Evolutionary conservation across 2,797 vertebrate genomes (phyloP), one percentile per base, ranked within the genome.

Genomic region (Epinephelus malabaricus): DNA sequence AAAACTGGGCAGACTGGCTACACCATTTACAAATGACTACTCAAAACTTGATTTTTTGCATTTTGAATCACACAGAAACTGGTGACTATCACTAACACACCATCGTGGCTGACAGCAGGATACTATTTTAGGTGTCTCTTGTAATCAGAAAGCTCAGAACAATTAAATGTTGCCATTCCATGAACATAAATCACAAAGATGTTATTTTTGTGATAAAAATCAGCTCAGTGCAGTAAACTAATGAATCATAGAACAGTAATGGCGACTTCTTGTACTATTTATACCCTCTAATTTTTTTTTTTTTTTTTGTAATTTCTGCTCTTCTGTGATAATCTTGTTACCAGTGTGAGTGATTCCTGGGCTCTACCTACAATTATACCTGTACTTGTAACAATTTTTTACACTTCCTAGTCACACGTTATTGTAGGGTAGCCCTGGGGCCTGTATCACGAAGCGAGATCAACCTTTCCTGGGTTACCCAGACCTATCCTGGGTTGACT

Each of bases 231-330:
- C 62, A 67, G 34, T 68, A 56, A 59, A 63, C 51, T 19, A 65
- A 56, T 50, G 2, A 74, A 46, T 76, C 40, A 81, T 59, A 74
- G 9, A 67, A 47, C 0, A 6, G 25, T 46, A 1, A 67, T 47
- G 30, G 7, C 2, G 9, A n/a, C 14, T 40, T 49, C 69, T 55
- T 11, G 10, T 18, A n/a, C 38, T 38, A 21, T 55, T 11, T 27
- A 1, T 5, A 14, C 18, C n/a, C 66, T 50, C 23, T 34, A 60
- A 10, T n/a, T 19, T 5, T 69, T 64, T 30, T 30, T 6, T 5
- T 30, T 30, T 30, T 30, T 69, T 66, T 69, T 45, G 19, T 73
- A 46, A 69, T 58, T 18, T 82, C n/a, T 56, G 45, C 62, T 69
- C 30, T 51, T 58, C 34, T 69, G 25, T 47, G 23, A 55, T 68